A percentile compares a stretch with the other conserved stretches of the same genome.
phyloP scores from a whole-genome alignment of 2,888 invertebrate species.

The Lithodes maja region DNA sequence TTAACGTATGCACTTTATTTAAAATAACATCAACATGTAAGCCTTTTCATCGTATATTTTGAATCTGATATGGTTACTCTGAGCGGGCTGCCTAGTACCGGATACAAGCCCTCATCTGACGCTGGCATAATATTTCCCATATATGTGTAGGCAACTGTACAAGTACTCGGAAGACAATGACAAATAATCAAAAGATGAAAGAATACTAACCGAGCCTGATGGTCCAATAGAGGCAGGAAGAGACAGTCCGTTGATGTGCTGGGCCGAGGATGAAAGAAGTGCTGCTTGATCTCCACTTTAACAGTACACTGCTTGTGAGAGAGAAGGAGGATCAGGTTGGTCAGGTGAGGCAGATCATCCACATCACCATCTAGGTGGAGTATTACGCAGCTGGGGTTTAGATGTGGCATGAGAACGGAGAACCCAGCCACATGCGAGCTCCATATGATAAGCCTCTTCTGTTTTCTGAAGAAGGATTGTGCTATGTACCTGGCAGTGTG shows the following conservation, averaged over 20 bases:
- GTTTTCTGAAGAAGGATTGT: not conserved
- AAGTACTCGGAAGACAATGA: too few species aligned
- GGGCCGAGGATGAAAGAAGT: not conserved
- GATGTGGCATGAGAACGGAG: not conserved
- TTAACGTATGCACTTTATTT: too few species aligned
- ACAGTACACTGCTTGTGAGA: not conserved
- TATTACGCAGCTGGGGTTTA: not conserved
- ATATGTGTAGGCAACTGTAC: too few species aligned
- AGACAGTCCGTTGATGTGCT: not conserved
- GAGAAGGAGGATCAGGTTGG: not conserved
- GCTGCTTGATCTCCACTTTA: not conserved
- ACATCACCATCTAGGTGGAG: not conserved
- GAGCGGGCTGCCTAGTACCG: too few species aligned
- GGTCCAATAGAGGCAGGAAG: not conserved
- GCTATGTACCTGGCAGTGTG: not conserved
- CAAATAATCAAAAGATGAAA: too few species aligned
- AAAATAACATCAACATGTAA: too few species aligned
- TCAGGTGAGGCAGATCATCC: not conserved
- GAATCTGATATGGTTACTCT: too few species aligned
- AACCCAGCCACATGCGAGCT: not conserved
- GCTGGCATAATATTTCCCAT: too few species aligned
- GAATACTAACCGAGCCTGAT: not conserved
- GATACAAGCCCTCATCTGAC: too few species aligned
- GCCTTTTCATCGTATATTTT: too few species aligned
- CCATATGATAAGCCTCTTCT: not conserved